Evolutionary conservation across 1,140 invertebrate genomes (phyloP).

Genomic region (Sesamia nonagrioides): DNA sequence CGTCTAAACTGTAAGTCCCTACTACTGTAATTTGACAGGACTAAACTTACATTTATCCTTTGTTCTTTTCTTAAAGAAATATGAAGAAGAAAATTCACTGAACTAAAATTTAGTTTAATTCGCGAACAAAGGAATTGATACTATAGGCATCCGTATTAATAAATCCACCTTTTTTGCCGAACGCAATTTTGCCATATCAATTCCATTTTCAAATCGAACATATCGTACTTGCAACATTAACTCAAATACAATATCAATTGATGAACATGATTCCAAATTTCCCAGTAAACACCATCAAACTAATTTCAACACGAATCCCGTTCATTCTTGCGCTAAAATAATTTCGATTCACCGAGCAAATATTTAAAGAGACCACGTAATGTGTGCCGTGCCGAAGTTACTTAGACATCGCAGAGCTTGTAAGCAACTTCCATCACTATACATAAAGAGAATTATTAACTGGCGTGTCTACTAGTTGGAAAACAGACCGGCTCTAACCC

Average conservation of each 20-base stretch:
- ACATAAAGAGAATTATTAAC: slow-evolving; percentile 52
- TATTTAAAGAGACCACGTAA: slow-evolving; percentile 50
- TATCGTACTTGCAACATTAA: neutral
- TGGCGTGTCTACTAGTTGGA: slow-evolving; percentile 46
- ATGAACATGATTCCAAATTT: neutral
- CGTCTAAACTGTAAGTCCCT: too few species aligned
- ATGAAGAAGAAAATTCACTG: too few species aligned
- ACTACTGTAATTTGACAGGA: too few species aligned
- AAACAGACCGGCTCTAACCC: slow-evolving; percentile 44
- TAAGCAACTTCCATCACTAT: slow-evolving; percentile 49
- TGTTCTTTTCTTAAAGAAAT: too few species aligned
- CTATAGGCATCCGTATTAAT: neutral
- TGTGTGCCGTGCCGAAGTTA: slow-evolving; percentile 47
- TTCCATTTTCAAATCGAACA: neutral
- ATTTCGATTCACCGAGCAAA: slow-evolving; percentile 46
- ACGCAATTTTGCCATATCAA: neutral
- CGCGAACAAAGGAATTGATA: too few species aligned
- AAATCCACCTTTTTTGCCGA: neutral
- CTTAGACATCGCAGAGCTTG: slow-evolving; percentile 43
- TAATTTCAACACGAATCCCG: slow-evolving; percentile 28
- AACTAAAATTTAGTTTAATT: too few species aligned
- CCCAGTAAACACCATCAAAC: slow-evolving; percentile 34
- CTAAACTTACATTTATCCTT: too few species aligned
- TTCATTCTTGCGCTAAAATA: slow-evolving; percentile 35
- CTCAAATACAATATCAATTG: neutral